These are phyloP conservation scores for Halcyon leucocephala DNA, from an alignment of 2,797 vertebrate species.

Conservation along the genomic window DNA sequence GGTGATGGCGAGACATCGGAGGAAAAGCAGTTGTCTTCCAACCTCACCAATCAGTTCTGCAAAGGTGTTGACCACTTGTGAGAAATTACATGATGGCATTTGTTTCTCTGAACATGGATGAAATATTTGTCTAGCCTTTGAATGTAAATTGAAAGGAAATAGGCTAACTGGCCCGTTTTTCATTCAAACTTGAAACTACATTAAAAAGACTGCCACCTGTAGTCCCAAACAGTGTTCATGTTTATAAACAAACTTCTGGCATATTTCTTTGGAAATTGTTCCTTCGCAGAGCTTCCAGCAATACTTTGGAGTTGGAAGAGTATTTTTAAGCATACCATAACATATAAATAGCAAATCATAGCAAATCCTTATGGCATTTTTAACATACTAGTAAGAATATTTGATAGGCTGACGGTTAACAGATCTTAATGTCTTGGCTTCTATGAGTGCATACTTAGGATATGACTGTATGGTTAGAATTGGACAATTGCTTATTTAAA, in stretches of 20 bases:
- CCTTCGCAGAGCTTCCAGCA: background rate
- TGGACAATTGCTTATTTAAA: background rate
- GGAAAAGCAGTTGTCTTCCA: background rate
- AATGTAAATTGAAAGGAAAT: conserved; percentile 42
- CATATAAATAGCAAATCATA: background rate
- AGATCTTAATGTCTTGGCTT: background rate
- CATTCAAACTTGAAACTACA: background rate
- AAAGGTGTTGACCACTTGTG: background rate
- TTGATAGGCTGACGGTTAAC: background rate
- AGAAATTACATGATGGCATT: background rate
- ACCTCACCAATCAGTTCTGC: background rate
- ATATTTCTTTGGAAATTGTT: background rate
- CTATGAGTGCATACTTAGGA: background rate
- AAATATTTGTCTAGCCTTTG: conserved; percentile 44
- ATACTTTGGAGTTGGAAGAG: background rate
- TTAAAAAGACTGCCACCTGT: background rate
- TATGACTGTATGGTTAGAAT: background rate
- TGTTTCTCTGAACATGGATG: conserved; percentile 39
- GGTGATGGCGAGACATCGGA: background rate
- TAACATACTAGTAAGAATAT: background rate
- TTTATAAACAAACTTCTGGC: background rate
- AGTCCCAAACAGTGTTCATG: background rate
- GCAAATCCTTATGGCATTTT: background rate
- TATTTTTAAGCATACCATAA: background rate
- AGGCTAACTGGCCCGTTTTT: background rate